Percentiles rank a stretch among this genome's conserved stretches.
Conservation (phyloP, 2,797 vertebrate species). For the Heterohyrax brucei region DNA sequence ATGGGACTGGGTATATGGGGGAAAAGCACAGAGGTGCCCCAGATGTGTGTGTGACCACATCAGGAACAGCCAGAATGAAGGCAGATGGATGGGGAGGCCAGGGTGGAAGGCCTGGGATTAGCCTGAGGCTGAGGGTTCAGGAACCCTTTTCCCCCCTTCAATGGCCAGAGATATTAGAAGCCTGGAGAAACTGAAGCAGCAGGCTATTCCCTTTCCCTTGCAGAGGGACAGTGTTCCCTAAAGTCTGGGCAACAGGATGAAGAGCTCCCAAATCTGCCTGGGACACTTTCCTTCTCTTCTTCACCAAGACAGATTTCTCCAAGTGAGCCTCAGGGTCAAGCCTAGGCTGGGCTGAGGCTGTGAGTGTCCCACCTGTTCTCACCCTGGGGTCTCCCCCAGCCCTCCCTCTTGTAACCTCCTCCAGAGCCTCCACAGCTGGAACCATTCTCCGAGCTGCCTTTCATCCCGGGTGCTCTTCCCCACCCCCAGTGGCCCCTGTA, state of each 20-base stretch:
- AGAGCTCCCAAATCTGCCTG: background rate
- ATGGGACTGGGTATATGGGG: constrained; percentile 51
- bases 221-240: background rate
- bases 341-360: background rate
- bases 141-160: background rate
- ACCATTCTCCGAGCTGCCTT: constrained; percentile 81
- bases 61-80: constrained; percentile 51
- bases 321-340: background rate
- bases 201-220: background rate
- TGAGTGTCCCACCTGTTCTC: constrained; percentile 79
- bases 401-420: constrained; percentile 17
- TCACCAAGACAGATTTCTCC: constrained; percentile 20
- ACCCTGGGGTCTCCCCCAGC: background rate
- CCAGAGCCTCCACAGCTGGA: constrained; percentile 82
- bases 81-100: constrained; percentile 27
- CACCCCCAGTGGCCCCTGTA: constrained; percentile 49
- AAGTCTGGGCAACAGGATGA: background rate
- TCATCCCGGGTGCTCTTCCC: constrained; percentile 59
- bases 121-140: background rate
- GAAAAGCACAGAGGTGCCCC: constrained; percentile 68
- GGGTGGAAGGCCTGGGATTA: background rate
- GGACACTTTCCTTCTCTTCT: constrained; percentile 9
- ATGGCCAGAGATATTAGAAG: background rate
- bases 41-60: constrained; percentile 77
- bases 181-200: background rate